These are phyloP conservation scores for Myripristis murdjan DNA, from an alignment of 2,797 vertebrate species.

Conservation along the genomic window DNA sequence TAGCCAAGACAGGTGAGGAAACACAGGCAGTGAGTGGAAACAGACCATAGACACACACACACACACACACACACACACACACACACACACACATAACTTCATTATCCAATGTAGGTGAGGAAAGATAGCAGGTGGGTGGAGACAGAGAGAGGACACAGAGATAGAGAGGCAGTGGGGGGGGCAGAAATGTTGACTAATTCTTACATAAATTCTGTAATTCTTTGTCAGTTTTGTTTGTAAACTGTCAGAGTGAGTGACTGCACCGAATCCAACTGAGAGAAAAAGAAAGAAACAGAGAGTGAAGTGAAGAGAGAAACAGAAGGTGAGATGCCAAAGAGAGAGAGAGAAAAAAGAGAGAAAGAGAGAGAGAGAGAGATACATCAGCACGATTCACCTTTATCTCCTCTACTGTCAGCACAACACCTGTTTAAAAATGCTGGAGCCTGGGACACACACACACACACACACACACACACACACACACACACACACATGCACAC, in stretches of 20 bases:
- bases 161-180: constrained; percentile 2
- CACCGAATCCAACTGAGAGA: too few relatives aligned
- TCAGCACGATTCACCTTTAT: constrained; percentile 52
- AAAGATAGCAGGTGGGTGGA: constrained; percentile 64
- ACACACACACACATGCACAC: constrained; percentile 20
- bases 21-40: too few relatives aligned
- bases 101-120: background rate
- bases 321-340: too few relatives aligned
- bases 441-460: constrained; percentile 8
- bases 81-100: background rate
- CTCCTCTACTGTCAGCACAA: constrained; percentile 31
- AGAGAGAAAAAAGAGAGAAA: too few relatives aligned
- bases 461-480: constrained; percentile 24
- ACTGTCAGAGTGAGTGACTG: too few relatives aligned
- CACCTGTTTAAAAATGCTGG: constrained; percentile 64
- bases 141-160: background rate
- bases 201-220: too few relatives aligned
- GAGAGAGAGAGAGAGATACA: constrained; percentile 11
- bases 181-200: too few relatives aligned
- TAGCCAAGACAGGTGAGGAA: too few relatives aligned
- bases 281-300: too few relatives aligned
- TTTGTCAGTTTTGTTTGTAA: too few relatives aligned
- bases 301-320: too few relatives aligned
- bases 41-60: background rate
- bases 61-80: background rate